Evolutionary conservation across 2,797 vertebrate species (phyloP).

Genomic region (Hippopotamyrus pictus): DNA sequence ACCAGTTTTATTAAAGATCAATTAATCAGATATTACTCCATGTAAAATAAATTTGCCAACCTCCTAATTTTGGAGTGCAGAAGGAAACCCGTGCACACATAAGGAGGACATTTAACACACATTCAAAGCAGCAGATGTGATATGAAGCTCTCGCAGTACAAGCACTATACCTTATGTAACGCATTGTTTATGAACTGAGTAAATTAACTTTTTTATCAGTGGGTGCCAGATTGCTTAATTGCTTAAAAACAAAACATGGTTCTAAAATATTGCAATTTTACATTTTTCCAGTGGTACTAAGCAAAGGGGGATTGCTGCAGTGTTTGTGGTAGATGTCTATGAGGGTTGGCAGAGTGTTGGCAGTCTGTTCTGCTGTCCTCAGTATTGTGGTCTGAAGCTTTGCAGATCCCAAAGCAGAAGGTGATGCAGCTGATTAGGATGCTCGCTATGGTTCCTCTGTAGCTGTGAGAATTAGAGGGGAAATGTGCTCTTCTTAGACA

Average conservation of each 20-base stretch:
- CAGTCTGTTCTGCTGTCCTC: not conserved
- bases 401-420: not conserved
- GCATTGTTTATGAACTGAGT: not conserved
- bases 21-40: not conserved
- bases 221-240: not conserved
- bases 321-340: not conserved
- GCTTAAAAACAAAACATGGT: not conserved
- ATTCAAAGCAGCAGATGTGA: not conserved
- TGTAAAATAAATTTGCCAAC: not conserved
- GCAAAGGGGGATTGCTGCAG: not conserved
- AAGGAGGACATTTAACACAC: not conserved
- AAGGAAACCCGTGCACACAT: not conserved
- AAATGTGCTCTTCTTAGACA: not conserved
- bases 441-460: not conserved
- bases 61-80: not conserved
- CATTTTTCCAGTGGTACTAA: not conserved
- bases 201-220: not conserved
- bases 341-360: not conserved
- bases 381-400: not conserved
- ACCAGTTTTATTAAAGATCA: not conserved
- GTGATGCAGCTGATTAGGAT: not conserved
- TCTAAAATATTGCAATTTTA: not conserved
- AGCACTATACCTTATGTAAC: not conserved
- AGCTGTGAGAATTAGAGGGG: not conserved
- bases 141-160: not conserved